A percentile compares a stretch with the other conserved stretches of the same genome.
Conservation (phyloP, 2,113 vertebrate species). For the Microcebus griseorufus region DNA sequence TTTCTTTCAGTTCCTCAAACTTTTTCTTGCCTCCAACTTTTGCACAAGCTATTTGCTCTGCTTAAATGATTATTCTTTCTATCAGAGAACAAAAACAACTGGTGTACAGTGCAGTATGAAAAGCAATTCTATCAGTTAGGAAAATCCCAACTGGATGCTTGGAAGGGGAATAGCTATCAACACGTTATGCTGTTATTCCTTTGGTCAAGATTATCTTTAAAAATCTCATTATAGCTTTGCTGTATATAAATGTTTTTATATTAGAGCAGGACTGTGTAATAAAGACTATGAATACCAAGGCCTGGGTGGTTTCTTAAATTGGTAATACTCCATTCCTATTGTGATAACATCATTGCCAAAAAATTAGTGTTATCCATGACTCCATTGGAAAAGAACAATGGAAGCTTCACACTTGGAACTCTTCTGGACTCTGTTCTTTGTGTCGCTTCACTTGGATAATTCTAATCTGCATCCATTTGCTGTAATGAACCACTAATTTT, state of each 20-base stretch:
- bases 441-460: not conserved
- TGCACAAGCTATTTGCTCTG: not conserved
- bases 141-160: not conserved
- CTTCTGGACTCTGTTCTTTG: not conserved
- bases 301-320: not conserved
- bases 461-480: not conserved
- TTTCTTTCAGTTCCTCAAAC: not conserved
- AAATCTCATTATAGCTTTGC: not conserved
- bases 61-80: not conserved
- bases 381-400: not conserved
- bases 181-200: not conserved
- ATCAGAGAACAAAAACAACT: conserved; percentile 1
- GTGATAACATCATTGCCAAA: not conserved
- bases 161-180: not conserved
- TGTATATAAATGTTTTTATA: not conserved
- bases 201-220: not conserved
- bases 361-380: not conserved
- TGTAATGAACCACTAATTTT: not conserved
- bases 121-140: not conserved
- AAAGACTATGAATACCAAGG: not conserved
- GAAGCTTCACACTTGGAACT: not conserved
- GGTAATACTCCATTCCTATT: not conserved
- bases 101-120: not conserved
- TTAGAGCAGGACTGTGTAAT: not conserved
- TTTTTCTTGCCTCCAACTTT: not conserved